Percentiles rank a stretch among this genome's conserved stretches.
phyloP scores from a whole-genome alignment of 2,888 invertebrate species.

The Alviniconcha strummeri region DNA sequence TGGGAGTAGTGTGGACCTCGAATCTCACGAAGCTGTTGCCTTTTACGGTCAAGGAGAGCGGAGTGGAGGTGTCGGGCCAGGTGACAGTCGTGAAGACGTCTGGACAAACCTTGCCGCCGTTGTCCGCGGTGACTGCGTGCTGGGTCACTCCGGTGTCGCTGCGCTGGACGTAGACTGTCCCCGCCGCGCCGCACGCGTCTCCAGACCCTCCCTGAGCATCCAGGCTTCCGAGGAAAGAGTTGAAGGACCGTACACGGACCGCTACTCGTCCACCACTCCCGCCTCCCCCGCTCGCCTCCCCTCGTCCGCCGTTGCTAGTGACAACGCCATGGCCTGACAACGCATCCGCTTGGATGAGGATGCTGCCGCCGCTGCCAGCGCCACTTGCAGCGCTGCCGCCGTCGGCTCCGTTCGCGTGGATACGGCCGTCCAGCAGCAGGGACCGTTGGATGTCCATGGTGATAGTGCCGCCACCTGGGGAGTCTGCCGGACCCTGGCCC shows the following conservation, averaged over 20 bases:
- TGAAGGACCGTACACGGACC: conserved; percentile 39
- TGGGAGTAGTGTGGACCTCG: conserved; percentile 7
- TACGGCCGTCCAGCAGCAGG: conserved; percentile 47
- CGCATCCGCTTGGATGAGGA: conserved; percentile 42
- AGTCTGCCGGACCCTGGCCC: conserved; percentile 49
- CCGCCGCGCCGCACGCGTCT: conserved; percentile 49
- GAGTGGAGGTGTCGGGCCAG: conserved; percentile 18
- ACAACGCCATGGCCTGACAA: conserved; percentile 54
- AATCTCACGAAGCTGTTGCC: conserved; percentile 41
- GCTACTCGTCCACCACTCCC: conserved; percentile 48
- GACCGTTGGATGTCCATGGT: conserved; percentile 37
- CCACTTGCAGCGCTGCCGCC: conserved; percentile 33
- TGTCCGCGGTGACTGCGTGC: conserved; percentile 47
- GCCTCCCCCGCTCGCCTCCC: conserved; percentile 49
- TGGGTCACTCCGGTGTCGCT: conserved; percentile 42
- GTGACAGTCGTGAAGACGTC: conserved; percentile 35
- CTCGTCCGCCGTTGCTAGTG: conserved; percentile 48
- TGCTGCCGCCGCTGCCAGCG: conserved; percentile 50
- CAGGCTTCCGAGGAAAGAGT: conserved; percentile 45
- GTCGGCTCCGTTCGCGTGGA: conserved; percentile 47
- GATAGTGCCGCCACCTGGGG: conserved; percentile 54
- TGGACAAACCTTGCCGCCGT: conserved; percentile 34
- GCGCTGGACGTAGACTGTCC: conserved; percentile 51
- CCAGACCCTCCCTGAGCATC: conserved; percentile 49
- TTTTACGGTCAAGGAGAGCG: conserved; percentile 44